A percentile compares a stretch with the other conserved stretches of the same genome.
phyloP scores from a whole-genome alignment of 2,113 vertebrate species.

The Nettapus auritus region DNA sequence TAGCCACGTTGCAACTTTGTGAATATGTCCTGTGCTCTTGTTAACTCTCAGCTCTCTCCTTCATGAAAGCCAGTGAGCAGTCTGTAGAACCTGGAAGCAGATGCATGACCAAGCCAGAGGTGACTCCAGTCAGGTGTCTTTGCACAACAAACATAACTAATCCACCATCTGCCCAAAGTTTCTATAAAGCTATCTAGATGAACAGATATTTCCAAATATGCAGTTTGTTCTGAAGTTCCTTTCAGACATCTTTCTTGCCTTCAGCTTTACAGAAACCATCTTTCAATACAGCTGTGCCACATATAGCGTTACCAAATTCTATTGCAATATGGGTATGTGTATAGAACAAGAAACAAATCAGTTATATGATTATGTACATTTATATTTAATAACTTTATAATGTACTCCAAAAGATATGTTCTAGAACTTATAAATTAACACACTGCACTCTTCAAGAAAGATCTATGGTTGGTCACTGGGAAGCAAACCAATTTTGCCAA shows the following conservation, averaged over 20 bases:
- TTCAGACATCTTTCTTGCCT: accelerated
- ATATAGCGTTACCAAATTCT: not conserved
- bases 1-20: not conserved
- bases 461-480: too few relatives aligned
- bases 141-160: not conserved
- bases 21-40: not conserved
- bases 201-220: not conserved
- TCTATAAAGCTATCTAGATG: not conserved
- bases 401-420: not conserved
- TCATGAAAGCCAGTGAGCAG: not conserved
- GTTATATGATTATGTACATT: not conserved
- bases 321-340: not conserved
- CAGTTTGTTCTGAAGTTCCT: not conserved
- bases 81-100: not conserved
- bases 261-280: not conserved
- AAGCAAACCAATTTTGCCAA: not conserved
- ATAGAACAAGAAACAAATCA: not conserved
- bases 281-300: not conserved
- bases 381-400: not conserved
- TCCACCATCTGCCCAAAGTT: not conserved
- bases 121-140: not conserved
- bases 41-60: accelerated
- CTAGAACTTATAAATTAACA: not conserved
- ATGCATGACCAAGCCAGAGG: accelerated
- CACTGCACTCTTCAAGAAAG: not conserved